phyloP scores from a whole-genome alignment of 2,888 invertebrate genomes.

The Globia sparganii region DNA sequence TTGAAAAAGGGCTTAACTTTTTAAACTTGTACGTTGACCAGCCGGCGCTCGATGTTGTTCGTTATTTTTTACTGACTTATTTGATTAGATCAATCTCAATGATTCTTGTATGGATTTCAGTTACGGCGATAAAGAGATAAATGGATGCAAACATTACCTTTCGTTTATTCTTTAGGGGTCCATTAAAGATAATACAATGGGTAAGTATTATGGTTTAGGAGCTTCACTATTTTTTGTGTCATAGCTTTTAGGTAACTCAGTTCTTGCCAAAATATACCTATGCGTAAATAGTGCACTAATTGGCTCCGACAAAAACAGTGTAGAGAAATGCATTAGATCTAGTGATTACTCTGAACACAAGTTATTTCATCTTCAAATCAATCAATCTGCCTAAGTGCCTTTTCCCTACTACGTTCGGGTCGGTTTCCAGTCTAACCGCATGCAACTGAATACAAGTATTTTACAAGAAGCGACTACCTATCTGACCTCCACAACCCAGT shows the following conservation, averaged over 20 bases:
- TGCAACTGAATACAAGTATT: not conserved
- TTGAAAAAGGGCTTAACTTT: conserved; percentile 87
- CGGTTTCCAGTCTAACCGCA: not conserved
- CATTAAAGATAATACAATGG: conserved; percentile 38
- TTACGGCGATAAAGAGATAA: conserved; percentile 86
- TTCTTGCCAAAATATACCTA: not conserved
- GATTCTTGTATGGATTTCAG: conserved; percentile 88
- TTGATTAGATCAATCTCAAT: conserved; percentile 89
- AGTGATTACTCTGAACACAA: not conserved
- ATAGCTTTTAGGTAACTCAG: not conserved
- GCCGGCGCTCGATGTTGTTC: conserved; percentile 82
- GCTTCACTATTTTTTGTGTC: conserved; percentile 1
- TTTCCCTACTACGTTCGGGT: not conserved
- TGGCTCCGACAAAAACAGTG: not conserved
- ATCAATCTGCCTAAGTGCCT: not conserved
- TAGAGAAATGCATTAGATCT: not conserved
- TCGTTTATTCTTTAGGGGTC: conserved; percentile 71
- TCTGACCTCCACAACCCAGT: not conserved
- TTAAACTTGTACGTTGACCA: conserved; percentile 87
- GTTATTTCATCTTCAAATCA: not conserved
- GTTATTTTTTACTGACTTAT: conserved; percentile 87
- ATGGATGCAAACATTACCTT: conserved; percentile 77
- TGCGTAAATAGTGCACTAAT: too few species aligned
- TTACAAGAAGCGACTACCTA: not conserved
- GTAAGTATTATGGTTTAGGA: conserved; percentile 2